Evolutionary conservation across 2,888 invertebrate genomes (phyloP).

Genomic region (Drosophila kokeensis): DNA sequence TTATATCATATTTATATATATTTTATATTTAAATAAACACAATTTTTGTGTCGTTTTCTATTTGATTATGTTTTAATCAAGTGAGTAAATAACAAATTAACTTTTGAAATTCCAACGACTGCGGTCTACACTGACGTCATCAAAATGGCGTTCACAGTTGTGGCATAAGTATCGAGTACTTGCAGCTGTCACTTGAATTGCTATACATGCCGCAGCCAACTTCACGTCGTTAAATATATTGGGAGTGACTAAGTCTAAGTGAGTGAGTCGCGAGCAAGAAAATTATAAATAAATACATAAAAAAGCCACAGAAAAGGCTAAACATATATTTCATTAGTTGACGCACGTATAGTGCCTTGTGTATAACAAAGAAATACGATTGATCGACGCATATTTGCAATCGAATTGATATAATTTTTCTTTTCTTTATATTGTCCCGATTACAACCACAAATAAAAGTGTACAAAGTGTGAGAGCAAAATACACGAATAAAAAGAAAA

Average conservation of each 20-base stretch:
- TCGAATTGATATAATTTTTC: conserved; percentile 67
- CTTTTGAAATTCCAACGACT: conserved; percentile 24
- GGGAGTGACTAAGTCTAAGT: conserved; percentile 78
- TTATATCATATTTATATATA: conserved; percentile 39
- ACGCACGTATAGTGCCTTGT: conserved; percentile 19
- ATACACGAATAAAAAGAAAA: conserved; percentile 54
- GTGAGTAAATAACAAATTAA: neutral
- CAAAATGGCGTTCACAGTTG: conserved; percentile 49
- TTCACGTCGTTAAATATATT: conserved; percentile 60
- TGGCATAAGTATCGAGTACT: conserved; percentile 50
- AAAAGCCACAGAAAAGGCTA: conserved; percentile 40
- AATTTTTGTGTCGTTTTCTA: conserved; percentile 45
- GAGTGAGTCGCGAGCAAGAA: conserved; percentile 69
- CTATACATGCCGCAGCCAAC: conserved; percentile 69
- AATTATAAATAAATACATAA: conserved; percentile 69
- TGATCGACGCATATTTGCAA: conserved; percentile 43
- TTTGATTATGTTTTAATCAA: neutral
- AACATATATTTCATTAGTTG: conserved; percentile 39
- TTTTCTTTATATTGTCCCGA: conserved; percentile 73
- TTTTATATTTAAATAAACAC: conserved; percentile 41
- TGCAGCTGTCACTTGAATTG: conserved; percentile 53
- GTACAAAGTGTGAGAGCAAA: conserved; percentile 74
- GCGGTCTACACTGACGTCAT: conserved; percentile 49
- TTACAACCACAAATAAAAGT: conserved; percentile 77
- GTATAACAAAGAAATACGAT: conserved; percentile 31